Base-by-base conservation (phyloP, 2,797 vertebrate species). In the Falco cherrug region DNA sequence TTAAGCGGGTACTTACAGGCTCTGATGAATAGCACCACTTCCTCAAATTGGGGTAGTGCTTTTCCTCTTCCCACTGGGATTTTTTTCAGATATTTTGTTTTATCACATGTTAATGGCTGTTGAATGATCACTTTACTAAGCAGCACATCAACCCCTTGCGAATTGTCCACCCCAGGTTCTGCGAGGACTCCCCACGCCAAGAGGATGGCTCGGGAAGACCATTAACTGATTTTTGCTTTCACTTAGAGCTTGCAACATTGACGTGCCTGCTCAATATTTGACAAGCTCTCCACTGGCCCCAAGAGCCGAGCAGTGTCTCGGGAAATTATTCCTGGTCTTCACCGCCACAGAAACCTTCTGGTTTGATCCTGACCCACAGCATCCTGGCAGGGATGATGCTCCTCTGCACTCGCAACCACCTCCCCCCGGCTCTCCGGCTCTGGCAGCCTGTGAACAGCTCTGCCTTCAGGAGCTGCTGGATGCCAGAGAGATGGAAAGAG, bases 151-250 rank as follows among this genome's bases (percentile, higher is more conserved):
- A 21, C 60, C 87, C 73, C 84, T 86, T 20, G 2, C 69, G 33
- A 87, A 64, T 47, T 54, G 6, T 31, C 82, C 0, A 1, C 77
- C 77, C 84, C 37, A 1, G 85, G 67, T 51, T 89, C 94, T 22
- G 16, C 0, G 6, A 84, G 93, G 91, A 59, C 71, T 96, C 81
- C 53, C 93, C 93, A 65, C 7, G 59, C 95, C 97, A 76, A 83
- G 93, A 82, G 69, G 35, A 85, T 11, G 69, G 43, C 96, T 97
- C 65, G 4, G 91, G 91, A 92, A 96, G 96, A 86, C 95, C 98
- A 97, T 98, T 97, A 97, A 97, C 97, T 89, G 97, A 97, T 97
- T 97, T 98, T 81, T 96, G 45, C 96, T 90, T 97, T 97, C 97
- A 96, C 97, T 97, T 96, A 94, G 94, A 94, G 96, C 97, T 91